Percentiles rank a stretch among this genome's conserved stretches.
phyloP scores from a whole-genome alignment of 1,140 invertebrate genomes.

The Leptopilina boulardi region DNA sequence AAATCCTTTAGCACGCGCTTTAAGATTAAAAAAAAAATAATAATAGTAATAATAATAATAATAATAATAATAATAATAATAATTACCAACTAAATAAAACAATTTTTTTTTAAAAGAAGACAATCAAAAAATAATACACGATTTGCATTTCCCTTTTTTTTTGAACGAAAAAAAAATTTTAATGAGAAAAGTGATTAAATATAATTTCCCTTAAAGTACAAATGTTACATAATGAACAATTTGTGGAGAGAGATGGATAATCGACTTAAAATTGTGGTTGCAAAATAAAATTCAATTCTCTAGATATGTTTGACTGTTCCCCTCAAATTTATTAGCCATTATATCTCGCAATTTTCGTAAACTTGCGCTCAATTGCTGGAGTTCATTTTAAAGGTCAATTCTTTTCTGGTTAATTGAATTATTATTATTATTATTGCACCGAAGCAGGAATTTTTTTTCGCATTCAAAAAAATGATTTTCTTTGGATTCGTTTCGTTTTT shows the following conservation, averaged over 20 bases:
- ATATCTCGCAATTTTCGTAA: background rate
- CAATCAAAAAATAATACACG: too few species aligned
- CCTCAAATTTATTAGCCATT: background rate
- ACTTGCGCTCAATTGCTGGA: background rate
- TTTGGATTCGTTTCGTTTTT: too few species aligned
- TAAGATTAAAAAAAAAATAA: background rate
- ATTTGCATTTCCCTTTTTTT: background rate
- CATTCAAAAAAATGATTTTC: too few species aligned
- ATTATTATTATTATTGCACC: background rate
- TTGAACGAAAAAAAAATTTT: background rate
- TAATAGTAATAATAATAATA: too few species aligned
- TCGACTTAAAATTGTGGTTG: background rate
- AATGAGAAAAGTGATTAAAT: background rate
- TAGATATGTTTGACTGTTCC: background rate
- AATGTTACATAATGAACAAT: background rate
- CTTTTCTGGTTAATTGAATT: background rate
- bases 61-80: constrained; percentile 4
- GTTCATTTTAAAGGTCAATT: constrained; percentile 1
- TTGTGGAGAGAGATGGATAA: background rate
- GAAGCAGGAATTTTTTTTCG: too few species aligned
- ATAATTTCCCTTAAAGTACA: background rate
- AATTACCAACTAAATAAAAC: too few species aligned
- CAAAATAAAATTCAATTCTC: background rate
- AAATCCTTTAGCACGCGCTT: constrained; percentile 21
- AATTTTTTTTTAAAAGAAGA: too few species aligned